Percentiles rank a stretch among this genome's conserved stretches.
Conservation (phyloP, 2,888 invertebrate genomes). For the Monopis laevigella region DNA sequence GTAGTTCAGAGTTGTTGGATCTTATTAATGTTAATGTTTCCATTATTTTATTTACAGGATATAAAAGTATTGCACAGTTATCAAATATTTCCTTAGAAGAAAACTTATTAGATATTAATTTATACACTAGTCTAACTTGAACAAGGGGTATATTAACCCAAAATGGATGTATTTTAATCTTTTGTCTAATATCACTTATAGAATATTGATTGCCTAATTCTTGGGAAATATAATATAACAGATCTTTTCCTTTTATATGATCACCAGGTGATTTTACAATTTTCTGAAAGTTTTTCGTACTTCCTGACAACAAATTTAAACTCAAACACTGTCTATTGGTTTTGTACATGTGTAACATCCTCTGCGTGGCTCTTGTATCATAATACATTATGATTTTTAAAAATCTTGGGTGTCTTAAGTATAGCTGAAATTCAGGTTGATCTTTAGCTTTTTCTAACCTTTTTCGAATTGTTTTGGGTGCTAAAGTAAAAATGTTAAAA, state of each 20-base stretch:
- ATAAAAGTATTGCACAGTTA: conserved; percentile 48
- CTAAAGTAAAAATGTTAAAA: conserved; percentile 49
- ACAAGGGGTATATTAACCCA: conserved; percentile 54
- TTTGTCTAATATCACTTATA: conserved; percentile 30
- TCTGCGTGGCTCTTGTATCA: conserved; percentile 43
- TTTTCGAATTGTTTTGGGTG: conserved; percentile 40
- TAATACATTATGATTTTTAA: conserved; percentile 52
- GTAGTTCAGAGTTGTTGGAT: conserved; percentile 17
- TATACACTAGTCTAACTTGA: conserved; percentile 43
- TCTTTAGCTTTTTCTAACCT: conserved; percentile 40
- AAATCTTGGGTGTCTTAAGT: conserved; percentile 48
- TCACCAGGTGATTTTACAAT: conserved; percentile 56
- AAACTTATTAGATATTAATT: conserved; percentile 36
- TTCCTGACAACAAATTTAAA: conserved; percentile 52
- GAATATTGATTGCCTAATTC: conserved; percentile 34
- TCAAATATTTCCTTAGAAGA: conserved; percentile 43
- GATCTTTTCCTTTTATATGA: conserved; percentile 52
- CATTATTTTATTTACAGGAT: conserved; percentile 44
- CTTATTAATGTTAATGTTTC: no score
- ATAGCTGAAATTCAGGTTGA: conserved; percentile 48
- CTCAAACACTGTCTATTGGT: conserved; percentile 52
- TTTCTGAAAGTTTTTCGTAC: conserved; percentile 39
- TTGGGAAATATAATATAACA: conserved; percentile 45
- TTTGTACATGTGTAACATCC: conserved; percentile 36
- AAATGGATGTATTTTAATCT: conserved; percentile 47